Base-by-base conservation (phyloP, 2,113 vertebrate species). In the Dermatemys mawii region DNA sequence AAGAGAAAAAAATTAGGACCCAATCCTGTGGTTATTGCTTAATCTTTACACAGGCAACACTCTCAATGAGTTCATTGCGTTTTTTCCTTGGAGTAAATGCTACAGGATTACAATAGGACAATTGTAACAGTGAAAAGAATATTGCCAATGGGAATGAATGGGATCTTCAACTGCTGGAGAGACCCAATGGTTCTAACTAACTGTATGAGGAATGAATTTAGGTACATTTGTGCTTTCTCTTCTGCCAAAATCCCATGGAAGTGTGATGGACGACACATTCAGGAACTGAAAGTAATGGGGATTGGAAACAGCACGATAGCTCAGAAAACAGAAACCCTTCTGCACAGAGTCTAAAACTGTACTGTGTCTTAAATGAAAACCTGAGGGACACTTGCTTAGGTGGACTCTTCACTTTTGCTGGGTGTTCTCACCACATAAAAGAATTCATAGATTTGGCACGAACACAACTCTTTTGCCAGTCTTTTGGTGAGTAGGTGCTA, bases 401-500 rank as follows among this genome's bases (percentile, higher is more conserved):
- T 70, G 16, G 44, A 3, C 1, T 11, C 0, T 0, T 4, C 9
- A 44, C 19, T 0, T 2, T 19, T 2, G 5, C 48, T 57, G 27
- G 50, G 60, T 27, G n/a, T 1, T 2, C n/a, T n/a, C 7, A 3
- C 32, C n/a, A 19, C 81, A 1, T 6, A 17, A 44, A 13, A n/a
- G 38, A 48, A 7, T 2, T 11, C 12, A 35, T 6, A 2, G 63
- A 21, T n/a, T 13, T 29, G 46, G 12, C n/a, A 4, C 0, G 2
- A n/a, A 57, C 48, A 21, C 75, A 32, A 8, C 0, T 0, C 0
- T 46, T 50, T 26, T 38, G 44, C 84, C 2, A 0, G 54, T 38
- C 3, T 55, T 82, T 8, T 2, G 11, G n/a, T 17, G 24, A 16
- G 55, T 26, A 41, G 63, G 2, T 0, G 0, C 8, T 1, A 0